Conservation (phyloP, 2,797 vertebrate species). For the Phataginus tricuspis region DNA sequence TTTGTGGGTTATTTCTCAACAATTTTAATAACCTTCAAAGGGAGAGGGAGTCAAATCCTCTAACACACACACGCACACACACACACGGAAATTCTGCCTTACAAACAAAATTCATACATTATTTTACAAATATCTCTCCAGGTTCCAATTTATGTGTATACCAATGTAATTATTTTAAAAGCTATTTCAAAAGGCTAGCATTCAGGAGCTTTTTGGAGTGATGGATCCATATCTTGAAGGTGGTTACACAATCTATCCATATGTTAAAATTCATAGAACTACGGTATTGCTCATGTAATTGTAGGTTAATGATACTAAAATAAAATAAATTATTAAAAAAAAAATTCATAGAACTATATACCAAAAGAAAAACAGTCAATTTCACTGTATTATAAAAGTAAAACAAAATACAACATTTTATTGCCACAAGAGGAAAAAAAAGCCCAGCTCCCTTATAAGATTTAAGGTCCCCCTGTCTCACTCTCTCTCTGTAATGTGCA, state of each 20-base stretch:
- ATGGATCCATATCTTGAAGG: slow-evolving; percentile 6
- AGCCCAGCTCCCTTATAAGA: background rate
- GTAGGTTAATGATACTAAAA: too few species aligned
- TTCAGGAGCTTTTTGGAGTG: background rate
- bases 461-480: background rate
- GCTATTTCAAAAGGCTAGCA: background rate
- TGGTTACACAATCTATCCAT: background rate
- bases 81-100: slow-evolving; percentile 9
- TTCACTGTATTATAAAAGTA: slow-evolving; percentile 1
- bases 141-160: background rate
- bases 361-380: background rate
- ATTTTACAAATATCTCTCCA: slow-evolving; percentile 19
- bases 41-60: background rate
- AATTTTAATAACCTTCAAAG: background rate
- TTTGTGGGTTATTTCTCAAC: background rate
- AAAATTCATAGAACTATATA: slow-evolving; percentile 34
- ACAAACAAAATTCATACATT: slow-evolving; percentile 33
- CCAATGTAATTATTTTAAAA: slow-evolving; percentile 34
- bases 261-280: slow-evolving; percentile 50
- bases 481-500: background rate
- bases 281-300: too few species aligned
- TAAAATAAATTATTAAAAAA: too few species aligned
- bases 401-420: slow-evolving; percentile 27
- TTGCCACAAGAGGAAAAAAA: background rate
- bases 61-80: background rate